Evolutionary conservation across 2,797 vertebrate genomes (phyloP).

Genomic region (Hylomyscus alleni): DNA sequence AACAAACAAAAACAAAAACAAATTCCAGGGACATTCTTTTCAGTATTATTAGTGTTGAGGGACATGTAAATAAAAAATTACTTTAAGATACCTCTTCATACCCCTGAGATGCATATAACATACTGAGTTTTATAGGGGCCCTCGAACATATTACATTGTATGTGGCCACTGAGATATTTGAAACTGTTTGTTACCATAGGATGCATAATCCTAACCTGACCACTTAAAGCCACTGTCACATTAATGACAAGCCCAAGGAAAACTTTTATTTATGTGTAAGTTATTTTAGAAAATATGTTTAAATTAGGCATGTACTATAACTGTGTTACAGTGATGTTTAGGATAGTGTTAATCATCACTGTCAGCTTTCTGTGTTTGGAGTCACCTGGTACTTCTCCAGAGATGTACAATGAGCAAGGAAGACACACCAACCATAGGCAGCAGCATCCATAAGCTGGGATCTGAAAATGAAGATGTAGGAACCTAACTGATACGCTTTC

Average conservation of each 20-base stretch:
- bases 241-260: neutral
- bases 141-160: neutral
- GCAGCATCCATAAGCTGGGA: neutral
- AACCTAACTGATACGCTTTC: no score
- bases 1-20: no score
- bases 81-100: neutral
- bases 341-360: neutral
- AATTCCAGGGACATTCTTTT: neutral
- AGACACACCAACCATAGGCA: neutral
- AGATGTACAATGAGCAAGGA: neutral
- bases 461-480: neutral
- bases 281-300: neutral
- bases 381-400: neutral
- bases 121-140: neutral
- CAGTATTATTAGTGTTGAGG: neutral
- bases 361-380: neutral
- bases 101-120: neutral
- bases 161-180: neutral
- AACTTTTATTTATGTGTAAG: neutral
- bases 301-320: neutral
- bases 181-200: neutral
- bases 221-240: neutral
- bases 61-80: neutral
- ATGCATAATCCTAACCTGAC: neutral
- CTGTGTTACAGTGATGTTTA: neutral